Conservation (phyloP, 2,888 invertebrate genomes). For the Diaperis boleti region DNA sequence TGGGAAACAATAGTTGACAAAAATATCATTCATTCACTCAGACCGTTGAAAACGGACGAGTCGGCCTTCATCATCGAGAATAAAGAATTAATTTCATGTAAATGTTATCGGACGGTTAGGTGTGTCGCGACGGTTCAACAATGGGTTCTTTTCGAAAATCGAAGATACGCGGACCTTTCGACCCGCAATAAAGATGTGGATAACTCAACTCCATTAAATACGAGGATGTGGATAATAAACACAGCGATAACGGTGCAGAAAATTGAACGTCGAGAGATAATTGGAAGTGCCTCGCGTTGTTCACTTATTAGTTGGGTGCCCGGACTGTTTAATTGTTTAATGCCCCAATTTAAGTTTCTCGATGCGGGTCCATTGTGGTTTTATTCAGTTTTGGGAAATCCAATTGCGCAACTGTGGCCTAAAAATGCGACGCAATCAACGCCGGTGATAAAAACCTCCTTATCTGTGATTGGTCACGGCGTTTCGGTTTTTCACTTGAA, state of each 20-base stretch:
- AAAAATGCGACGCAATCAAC: conserved; percentile 6
- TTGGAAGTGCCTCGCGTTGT: not conserved
- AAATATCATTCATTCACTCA: not conserved
- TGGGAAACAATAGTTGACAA: not conserved
- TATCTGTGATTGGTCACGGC: not conserved
- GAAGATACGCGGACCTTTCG: conserved; percentile 3
- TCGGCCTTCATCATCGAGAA: conserved; percentile 37
- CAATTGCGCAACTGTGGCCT: conserved; percentile 2
- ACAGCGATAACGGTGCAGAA: conserved; percentile 13
- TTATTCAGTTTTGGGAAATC: conserved; percentile 4
- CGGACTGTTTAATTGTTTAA: conserved; percentile 9
- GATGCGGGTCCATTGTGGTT: conserved; percentile 1
- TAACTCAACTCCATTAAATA: conserved; percentile 7
- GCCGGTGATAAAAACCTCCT: conserved; percentile 5
- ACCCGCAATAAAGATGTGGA: conserved; percentile 12
- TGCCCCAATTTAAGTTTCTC: conserved; percentile 8
- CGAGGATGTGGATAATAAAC: conserved; percentile 2
- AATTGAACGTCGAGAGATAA: conserved; percentile 4
- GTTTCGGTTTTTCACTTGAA: not conserved
- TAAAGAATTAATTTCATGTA: conserved; percentile 41
- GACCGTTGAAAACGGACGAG: conserved; percentile 28
- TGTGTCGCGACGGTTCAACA: conserved; percentile 27
- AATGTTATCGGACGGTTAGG: conserved; percentile 36
- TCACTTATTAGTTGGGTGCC: conserved; percentile 3
- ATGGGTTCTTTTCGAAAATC: conserved; percentile 1